Percentiles rank a stretch among this genome's conserved stretches.
Conservation (phyloP, 2,797 vertebrate genomes). For the Melanotaenia trifasciata region DNA sequence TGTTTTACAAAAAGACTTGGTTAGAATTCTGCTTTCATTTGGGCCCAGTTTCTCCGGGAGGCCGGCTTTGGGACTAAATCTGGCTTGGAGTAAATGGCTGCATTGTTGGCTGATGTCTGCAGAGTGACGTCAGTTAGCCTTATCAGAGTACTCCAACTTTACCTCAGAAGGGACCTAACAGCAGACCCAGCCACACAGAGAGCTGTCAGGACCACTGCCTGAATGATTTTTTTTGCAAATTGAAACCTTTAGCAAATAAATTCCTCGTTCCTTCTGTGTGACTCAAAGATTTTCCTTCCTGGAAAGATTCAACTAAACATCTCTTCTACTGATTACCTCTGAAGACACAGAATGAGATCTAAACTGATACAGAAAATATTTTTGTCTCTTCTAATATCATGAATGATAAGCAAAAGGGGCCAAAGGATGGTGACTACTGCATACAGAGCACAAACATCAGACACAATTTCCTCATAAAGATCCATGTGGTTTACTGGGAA, state of each 20-base stretch:
- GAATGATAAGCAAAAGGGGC: conserved; percentile 1
- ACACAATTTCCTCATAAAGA: background rate
- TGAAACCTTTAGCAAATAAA: no score
- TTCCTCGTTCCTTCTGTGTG: background rate
- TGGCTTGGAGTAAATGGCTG: conserved; percentile 68
- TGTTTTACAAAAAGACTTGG: conserved; percentile 26
- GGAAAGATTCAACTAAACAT: no score
- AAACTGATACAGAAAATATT: conserved; percentile 1
- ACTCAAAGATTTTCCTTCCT: background rate
- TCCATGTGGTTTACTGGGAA: background rate
- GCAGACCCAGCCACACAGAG: conserved; percentile 27
- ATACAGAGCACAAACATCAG: conserved; percentile 2
- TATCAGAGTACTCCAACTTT: conserved; percentile 69
- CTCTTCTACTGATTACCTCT: background rate
- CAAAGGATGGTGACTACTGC: background rate
- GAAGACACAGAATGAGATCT: conserved; percentile 38
- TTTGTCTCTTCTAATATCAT: background rate
- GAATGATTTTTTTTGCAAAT: background rate
- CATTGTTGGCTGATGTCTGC: conserved; percentile 71
- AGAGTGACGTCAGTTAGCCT: conserved; percentile 68
- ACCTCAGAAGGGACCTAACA: conserved; percentile 57
- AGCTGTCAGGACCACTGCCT: conserved; percentile 12
- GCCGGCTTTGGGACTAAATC: conserved; percentile 66
- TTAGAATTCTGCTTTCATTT: conserved; percentile 58
- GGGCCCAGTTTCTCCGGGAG: conserved; percentile 49